These are phyloP conservation scores for Microcebus ravelobensis DNA, from an alignment of 2,113 vertebrate genomes.

Conservation along the genomic window DNA sequence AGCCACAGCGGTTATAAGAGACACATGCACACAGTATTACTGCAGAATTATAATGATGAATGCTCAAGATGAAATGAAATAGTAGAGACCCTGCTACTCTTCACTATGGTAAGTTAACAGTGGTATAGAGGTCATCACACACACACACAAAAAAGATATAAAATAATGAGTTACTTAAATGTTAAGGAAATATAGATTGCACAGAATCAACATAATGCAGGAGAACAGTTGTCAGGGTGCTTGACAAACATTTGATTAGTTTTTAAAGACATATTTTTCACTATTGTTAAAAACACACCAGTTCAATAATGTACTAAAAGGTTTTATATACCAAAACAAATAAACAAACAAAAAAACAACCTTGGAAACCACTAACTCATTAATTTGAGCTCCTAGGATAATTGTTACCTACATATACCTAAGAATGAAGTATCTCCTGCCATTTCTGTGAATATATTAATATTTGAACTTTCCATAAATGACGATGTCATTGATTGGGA, in stretches of 20 bases:
- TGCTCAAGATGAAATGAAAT: rapidly evolving
- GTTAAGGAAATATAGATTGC: not conserved
- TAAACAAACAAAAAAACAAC: not conserved
- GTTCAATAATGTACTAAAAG: not conserved
- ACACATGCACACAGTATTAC: rapidly evolving
- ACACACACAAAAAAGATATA: rapidly evolving
- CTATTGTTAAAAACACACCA: not conserved
- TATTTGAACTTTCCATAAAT: not conserved
- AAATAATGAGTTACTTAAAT: not conserved
- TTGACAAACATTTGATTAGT: not conserved
- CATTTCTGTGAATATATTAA: not conserved
- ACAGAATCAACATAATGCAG: not conserved
- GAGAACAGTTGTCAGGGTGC: not conserved
- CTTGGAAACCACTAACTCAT: not conserved
- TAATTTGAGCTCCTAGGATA: too few relatives aligned
- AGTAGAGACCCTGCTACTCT: not conserved
- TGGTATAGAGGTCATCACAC: rapidly evolving
- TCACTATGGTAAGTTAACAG: rapidly evolving
- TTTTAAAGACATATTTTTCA: not conserved
- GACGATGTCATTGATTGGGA: not conserved
- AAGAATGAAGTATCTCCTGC: not conserved
- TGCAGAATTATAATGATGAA: rapidly evolving
- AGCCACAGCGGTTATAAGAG: rapidly evolving
- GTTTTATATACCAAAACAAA: not conserved
- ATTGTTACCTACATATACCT: rapidly evolving